These are phyloP conservation scores for Osmoderma eremita DNA, from an alignment of 2,888 invertebrate species.

Conservation along the genomic window DNA sequence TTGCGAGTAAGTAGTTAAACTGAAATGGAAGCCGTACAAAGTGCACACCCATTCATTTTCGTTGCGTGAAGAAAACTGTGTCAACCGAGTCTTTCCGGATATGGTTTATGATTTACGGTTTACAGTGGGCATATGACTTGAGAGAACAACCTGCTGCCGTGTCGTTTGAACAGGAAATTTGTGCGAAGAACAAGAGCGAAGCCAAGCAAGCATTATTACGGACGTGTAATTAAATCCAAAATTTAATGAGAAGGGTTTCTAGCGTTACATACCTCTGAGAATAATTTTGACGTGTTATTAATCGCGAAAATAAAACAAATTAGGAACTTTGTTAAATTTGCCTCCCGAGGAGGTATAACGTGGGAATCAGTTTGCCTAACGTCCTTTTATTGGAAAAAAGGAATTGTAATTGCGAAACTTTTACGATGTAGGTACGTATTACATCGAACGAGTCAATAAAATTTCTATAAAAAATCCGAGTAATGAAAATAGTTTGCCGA, in stretches of 20 bases:
- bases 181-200: slow-evolving; percentile 1
- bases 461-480: too few species aligned
- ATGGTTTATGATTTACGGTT: slow-evolving; percentile 28
- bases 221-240: slow-evolving; percentile 26
- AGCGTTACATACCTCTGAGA: slow-evolving; percentile 9
- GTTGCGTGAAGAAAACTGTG: slow-evolving; percentile 24
- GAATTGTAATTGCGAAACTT: too few species aligned
- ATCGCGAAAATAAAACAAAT: slow-evolving; percentile 3
- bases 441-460: too few species aligned
- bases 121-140: slow-evolving; percentile 6
- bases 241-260: slow-evolving; percentile 24
- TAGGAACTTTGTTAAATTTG: slow-evolving; percentile 3
- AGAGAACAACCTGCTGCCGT: slow-evolving; percentile 29
- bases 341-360: too few species aligned
- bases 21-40: slow-evolving; percentile 1
- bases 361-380: too few species aligned
- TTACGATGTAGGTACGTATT: too few species aligned
- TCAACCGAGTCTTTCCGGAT: slow-evolving; percentile 11
- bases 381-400: too few species aligned
- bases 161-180: slow-evolving; percentile 33
- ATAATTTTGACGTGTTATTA: slow-evolving; percentile 18
- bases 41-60: slow-evolving; percentile 12
- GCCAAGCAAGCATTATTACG: slow-evolving; percentile 12
- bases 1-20: not conserved
- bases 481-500: too few species aligned